phyloP scores from a whole-genome alignment of 2,797 vertebrate species.

The Sitta carolinensis region DNA sequence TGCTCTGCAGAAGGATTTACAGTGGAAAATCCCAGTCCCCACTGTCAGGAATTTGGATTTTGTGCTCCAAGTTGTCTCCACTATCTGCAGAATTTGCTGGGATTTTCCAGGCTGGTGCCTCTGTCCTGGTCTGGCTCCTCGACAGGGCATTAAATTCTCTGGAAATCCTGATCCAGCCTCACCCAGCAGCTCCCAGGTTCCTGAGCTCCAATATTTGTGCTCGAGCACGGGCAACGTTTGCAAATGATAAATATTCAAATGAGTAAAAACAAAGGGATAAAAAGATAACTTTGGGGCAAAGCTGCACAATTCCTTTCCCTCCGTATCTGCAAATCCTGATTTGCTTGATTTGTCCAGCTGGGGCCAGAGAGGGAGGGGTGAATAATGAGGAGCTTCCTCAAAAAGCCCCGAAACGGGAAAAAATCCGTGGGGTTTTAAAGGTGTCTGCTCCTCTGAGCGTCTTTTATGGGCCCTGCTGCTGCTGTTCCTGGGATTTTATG shows the following conservation, averaged over 20 bases:
- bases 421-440: background rate
- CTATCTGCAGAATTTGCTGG: background rate
- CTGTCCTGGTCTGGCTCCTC: background rate
- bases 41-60: background rate
- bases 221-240: background rate
- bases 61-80: background rate
- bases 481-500: background rate
- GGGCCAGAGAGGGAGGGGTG: background rate
- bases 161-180: background rate
- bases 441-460: background rate
- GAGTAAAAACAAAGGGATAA: background rate
- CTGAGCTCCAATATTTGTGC: background rate
- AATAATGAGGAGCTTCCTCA: slow-evolving; percentile 18
- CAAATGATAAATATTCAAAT: background rate
- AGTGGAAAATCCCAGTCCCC: background rate
- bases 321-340: background rate
- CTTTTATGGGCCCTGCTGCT: background rate
- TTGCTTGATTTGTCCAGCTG: background rate
- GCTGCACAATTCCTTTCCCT: background rate
- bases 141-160: background rate
- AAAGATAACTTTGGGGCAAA: background rate
- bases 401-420: background rate
- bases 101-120: background rate
- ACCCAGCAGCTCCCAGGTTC: background rate
- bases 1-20: background rate